phyloP scores from a whole-genome alignment of 2,797 vertebrate genomes.

The Artibeus lituratus region DNA sequence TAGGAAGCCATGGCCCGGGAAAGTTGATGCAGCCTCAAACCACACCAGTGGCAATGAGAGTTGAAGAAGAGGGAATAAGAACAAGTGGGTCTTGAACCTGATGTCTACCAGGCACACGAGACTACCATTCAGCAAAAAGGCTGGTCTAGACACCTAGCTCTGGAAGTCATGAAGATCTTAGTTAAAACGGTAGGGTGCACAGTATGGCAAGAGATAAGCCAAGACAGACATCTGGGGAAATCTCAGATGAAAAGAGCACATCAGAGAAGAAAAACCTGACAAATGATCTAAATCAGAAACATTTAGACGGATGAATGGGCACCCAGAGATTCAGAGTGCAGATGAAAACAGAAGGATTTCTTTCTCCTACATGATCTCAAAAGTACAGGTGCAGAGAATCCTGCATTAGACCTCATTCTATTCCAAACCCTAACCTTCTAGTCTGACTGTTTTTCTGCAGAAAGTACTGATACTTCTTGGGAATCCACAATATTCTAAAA shows the following conservation, averaged over 20 bases:
- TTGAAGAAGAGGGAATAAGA: background rate
- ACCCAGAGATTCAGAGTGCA: background rate
- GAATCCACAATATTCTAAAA: constrained; percentile 64
- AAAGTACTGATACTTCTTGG: background rate
- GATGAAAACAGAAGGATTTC: background rate
- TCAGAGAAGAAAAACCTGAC: background rate
- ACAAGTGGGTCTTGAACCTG: background rate
- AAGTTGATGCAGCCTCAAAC: background rate
- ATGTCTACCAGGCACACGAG: background rate
- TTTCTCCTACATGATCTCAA: background rate
- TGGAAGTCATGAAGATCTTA: background rate
- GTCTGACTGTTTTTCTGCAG: background rate
- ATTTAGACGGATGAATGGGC: background rate
- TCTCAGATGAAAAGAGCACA: background rate
- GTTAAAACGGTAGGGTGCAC: background rate
- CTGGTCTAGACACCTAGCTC: background rate
- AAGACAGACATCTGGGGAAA: background rate
- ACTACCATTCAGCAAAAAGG: background rate
- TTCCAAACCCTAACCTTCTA: background rate
- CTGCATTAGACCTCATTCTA: background rate
- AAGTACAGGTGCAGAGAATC: background rate
- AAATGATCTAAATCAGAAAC: background rate
- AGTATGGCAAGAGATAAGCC: background rate
- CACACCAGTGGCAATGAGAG: background rate
- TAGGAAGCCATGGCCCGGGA: background rate